phyloP scores from a whole-genome alignment of 2,888 invertebrate species.

The Agrochola circellaris region DNA sequence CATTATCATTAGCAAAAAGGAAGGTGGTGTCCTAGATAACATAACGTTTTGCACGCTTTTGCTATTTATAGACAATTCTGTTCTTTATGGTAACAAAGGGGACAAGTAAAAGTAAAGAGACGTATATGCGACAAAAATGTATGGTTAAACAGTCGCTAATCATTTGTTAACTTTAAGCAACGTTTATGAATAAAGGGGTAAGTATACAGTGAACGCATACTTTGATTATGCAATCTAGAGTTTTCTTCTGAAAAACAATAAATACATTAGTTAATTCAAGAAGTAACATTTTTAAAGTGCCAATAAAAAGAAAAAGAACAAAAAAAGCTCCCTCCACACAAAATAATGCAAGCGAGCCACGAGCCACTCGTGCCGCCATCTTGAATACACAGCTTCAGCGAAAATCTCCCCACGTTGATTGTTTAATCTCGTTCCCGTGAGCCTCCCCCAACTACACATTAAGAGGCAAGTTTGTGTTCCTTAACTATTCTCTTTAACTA shows the following conservation, averaged over 20 bases:
- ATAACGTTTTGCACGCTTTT: background rate
- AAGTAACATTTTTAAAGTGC: background rate
- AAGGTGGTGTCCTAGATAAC: background rate
- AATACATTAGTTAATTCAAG: background rate
- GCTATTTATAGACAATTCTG: background rate
- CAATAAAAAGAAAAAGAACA: background rate
- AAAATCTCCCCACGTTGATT: slow-evolving; percentile 36
- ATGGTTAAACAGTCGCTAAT: too few relatives aligned
- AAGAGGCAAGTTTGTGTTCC: slow-evolving; percentile 42
- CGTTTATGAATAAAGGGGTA: background rate
- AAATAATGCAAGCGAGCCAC: slow-evolving; percentile 11
- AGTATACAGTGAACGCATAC: background rate
- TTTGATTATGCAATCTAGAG: background rate
- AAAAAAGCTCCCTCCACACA: slow-evolving; percentile 6
- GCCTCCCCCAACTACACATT: slow-evolving; percentile 17
- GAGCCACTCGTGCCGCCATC: slow-evolving; percentile 13
- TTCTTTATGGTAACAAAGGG: background rate
- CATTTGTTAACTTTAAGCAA: background rate
- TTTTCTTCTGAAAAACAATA: background rate
- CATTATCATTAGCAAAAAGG: background rate
- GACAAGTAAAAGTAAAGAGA: too few relatives aligned
- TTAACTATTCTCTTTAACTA: slow-evolving; percentile 17
- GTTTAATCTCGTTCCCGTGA: slow-evolving; percentile 47
- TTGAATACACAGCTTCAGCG: slow-evolving; percentile 14
- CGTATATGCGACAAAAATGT: too few relatives aligned